Evolutionary conservation across 2,888 invertebrate genomes (phyloP).

Genomic region (Tortrix viridana): DNA sequence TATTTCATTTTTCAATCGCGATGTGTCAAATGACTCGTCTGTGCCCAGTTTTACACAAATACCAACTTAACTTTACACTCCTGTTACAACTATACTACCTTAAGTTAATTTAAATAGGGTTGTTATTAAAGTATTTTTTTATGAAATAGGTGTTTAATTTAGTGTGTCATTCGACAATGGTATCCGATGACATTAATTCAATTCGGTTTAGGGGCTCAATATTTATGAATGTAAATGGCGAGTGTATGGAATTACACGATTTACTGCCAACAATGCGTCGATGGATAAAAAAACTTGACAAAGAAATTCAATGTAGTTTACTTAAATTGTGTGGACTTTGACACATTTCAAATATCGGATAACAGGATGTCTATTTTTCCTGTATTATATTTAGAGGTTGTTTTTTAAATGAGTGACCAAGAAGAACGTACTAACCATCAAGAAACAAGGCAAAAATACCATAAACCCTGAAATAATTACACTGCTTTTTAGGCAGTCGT

Average conservation of each 20-base stretch:
- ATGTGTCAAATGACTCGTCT: conserved; percentile 19
- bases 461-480: too few species aligned
- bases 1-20: conserved; percentile 3
- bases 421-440: too few species aligned
- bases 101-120: not conserved
- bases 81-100: not conserved
- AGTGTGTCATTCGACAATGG: conserved; percentile 12
- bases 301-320: too few species aligned
- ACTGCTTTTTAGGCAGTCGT: too few species aligned
- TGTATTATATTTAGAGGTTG: too few species aligned
- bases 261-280: conserved; percentile 9
- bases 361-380: too few species aligned
- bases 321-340: too few species aligned
- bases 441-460: too few species aligned
- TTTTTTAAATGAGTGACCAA: too few species aligned
- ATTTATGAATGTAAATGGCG: conserved; percentile 14
- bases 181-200: conserved; percentile 22
- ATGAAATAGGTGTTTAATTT: not conserved
- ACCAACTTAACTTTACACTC: not conserved
- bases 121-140: not conserved
- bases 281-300: too few species aligned
- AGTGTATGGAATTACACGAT: conserved; percentile 20
- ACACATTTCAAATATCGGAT: too few species aligned
- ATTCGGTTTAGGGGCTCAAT: conserved; percentile 7
- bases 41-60: conserved; percentile 18